Percentiles rank a stretch among this genome's conserved stretches.
These are phyloP conservation scores for Trachelus tabidus DNA, from an alignment of 2,888 invertebrate genomes.

Conservation along the genomic window DNA sequence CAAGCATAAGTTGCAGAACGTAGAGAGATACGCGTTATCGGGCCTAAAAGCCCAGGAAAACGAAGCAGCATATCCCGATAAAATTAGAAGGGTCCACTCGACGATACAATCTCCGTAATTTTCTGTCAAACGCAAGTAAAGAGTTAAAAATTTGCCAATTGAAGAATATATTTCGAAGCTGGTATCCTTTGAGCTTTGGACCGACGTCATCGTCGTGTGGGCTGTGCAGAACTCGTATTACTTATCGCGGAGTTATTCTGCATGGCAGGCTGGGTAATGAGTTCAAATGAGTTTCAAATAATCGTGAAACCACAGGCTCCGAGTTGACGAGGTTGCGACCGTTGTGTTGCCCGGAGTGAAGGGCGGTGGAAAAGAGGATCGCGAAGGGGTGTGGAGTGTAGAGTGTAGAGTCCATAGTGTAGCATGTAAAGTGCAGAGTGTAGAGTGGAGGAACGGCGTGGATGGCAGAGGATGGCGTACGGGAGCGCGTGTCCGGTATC, in stretches of 20 bases:
- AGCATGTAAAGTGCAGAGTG: slow-evolving; percentile 2
- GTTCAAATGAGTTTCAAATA: slow-evolving; percentile 54
- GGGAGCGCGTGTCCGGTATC: slow-evolving; percentile 50
- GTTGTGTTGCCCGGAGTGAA: slow-evolving; percentile 17
- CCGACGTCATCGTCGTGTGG: background rate
- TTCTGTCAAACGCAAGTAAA: background rate
- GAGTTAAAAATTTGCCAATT: background rate
- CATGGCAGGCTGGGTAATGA: slow-evolving; percentile 36
- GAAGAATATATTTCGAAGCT: background rate
- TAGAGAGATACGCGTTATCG: background rate
- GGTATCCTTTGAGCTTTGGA: background rate
- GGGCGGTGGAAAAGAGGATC: slow-evolving; percentile 26
- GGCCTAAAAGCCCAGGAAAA: background rate
- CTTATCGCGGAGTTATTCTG: background rate
- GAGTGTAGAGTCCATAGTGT: slow-evolving; percentile 8
- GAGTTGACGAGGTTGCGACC: slow-evolving; percentile 22
- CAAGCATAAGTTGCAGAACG: background rate
- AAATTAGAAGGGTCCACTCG: background rate
- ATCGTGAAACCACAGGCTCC: slow-evolving; percentile 32
- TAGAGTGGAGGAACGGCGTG: background rate
- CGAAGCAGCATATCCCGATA: background rate
- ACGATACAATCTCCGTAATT: background rate
- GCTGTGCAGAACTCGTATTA: background rate
- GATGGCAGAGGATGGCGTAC: background rate
- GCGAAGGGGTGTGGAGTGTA: slow-evolving; percentile 12